Evolutionary conservation across 2,888 invertebrate genomes (phyloP).

Genomic region (Cylloceria caligata): DNA sequence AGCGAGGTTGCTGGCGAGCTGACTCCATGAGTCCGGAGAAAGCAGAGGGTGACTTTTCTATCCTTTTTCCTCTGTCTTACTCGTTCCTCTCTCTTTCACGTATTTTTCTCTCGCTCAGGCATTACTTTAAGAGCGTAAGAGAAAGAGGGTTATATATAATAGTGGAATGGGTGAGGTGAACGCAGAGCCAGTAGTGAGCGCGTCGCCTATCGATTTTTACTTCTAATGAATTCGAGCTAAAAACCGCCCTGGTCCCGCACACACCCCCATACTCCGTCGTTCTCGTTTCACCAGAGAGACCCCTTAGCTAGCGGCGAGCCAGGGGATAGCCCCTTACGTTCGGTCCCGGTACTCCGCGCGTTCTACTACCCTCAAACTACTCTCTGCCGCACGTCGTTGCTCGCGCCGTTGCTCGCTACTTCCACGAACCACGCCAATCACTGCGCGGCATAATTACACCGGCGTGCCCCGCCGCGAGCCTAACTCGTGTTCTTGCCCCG

Average conservation of each 20-base stretch:
- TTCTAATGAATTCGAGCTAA: conserved; percentile 84
- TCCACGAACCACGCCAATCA: conserved; percentile 84
- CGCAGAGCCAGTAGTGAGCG: conserved; percentile 77
- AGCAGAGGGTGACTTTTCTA: conserved; percentile 62
- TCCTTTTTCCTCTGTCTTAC: conserved; percentile 31
- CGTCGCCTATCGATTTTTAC: conserved; percentile 84
- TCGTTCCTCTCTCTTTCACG: conserved; percentile 29
- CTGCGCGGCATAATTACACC: conserved; percentile 84
- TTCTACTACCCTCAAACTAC: conserved; percentile 66
- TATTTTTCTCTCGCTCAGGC: conserved; percentile 71
- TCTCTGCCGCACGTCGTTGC: conserved; percentile 58
- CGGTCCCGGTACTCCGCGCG: conserved; percentile 40
- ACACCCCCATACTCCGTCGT: conserved; percentile 60
- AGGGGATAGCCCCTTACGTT: conserved; percentile 68
- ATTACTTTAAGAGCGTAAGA: conserved; percentile 79
- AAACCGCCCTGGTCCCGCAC: conserved; percentile 76
- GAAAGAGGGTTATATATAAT: conserved; percentile 29
- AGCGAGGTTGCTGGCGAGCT: conserved; percentile 17
- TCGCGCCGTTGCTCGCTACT: conserved; percentile 75
- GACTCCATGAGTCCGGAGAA: conserved; percentile 19
- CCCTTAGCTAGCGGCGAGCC: conserved; percentile 68
- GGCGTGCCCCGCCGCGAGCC: conserved; percentile 77
- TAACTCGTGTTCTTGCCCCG: conserved; percentile 79
- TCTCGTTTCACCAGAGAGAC: conserved; percentile 69
- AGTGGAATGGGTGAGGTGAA: conserved; percentile 53